These are phyloP conservation scores for Papilio elwesi DNA, from an alignment of 2,888 invertebrate genomes.

Conservation along the genomic window DNA sequence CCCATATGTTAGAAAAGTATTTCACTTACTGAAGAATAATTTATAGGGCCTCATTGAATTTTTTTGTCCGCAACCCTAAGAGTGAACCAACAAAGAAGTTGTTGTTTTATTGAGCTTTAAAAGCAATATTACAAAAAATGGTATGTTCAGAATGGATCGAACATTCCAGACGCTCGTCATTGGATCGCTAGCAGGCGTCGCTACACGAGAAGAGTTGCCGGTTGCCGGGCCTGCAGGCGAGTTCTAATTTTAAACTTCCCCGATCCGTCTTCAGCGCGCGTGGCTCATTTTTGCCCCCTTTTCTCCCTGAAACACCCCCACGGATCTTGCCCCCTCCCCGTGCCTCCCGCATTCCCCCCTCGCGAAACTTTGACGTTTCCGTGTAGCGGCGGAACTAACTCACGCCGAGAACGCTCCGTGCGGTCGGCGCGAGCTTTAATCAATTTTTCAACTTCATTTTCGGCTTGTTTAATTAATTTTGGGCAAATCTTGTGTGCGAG, in stretches of 20 bases:
- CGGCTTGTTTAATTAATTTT: constrained; percentile 57
- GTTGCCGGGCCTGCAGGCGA: constrained; percentile 46
- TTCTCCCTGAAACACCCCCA: constrained; percentile 43
- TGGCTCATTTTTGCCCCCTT: constrained; percentile 62
- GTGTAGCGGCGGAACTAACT: constrained; percentile 60
- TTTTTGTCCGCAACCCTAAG: too few species aligned
- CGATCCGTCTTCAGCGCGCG: constrained; percentile 64
- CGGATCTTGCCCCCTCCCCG: constrained; percentile 41
- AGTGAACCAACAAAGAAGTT: too few species aligned
- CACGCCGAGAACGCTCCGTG: constrained; percentile 53
- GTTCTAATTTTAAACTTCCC: constrained; percentile 67
- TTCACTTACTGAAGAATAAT: too few species aligned
- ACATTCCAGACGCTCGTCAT: constrained; percentile 26
- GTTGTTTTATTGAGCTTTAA: too few species aligned
- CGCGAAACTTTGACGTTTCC: constrained; percentile 57
- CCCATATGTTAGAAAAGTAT: too few species aligned
- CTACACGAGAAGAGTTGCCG: constrained; percentile 19
- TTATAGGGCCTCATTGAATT: too few species aligned
- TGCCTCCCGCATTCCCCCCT: constrained; percentile 41
- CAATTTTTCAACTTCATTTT: constrained; percentile 77
- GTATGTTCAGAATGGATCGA: neutral
- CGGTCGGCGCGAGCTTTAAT: constrained; percentile 70
- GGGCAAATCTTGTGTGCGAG: constrained; percentile 41
- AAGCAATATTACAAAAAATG: neutral
- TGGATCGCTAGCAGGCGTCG: neutral